These are phyloP conservation scores for Rhinolophus ferrumequinum DNA, from an alignment of 2,113 vertebrate species.

Conservation along the genomic window DNA sequence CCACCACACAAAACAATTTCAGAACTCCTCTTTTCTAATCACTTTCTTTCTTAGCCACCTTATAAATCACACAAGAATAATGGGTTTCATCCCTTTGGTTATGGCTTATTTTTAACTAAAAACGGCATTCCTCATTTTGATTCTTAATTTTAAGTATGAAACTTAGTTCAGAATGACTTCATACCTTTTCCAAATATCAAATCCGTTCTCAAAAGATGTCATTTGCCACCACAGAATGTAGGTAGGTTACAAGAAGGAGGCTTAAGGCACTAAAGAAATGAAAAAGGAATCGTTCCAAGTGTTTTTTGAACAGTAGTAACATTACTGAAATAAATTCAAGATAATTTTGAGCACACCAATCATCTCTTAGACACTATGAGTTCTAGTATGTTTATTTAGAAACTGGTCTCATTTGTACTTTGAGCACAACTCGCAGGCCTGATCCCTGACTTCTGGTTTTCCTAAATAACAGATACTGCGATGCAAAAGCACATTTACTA, in stretches of 20 bases:
- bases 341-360: constrained; percentile 16
- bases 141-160: not conserved
- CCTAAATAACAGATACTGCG: not conserved
- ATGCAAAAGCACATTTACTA: constrained; percentile 43
- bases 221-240: not conserved
- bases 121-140: not conserved
- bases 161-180: constrained; percentile 27
- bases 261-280: constrained; percentile 4
- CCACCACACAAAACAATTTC: constrained; percentile 3
- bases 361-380: not conserved
- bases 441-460: constrained; percentile 25
- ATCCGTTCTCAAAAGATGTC: constrained; percentile 34
- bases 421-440: not conserved
- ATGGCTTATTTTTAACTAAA: constrained; percentile 49
- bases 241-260: not conserved
- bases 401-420: constrained; percentile 37
- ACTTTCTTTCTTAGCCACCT: constrained; percentile 42
- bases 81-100: not conserved
- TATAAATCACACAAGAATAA: constrained; percentile 8
- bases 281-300: not conserved
- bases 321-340: constrained; percentile 51
- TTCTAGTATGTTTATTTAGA: not conserved
- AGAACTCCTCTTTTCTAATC: constrained; percentile 2
- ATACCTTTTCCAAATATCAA: constrained; percentile 8
- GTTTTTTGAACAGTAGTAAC: not conserved